These are phyloP conservation scores for Halcyon chelicuti DNA, from an alignment of 2,797 vertebrate species.

Conservation along the genomic window DNA sequence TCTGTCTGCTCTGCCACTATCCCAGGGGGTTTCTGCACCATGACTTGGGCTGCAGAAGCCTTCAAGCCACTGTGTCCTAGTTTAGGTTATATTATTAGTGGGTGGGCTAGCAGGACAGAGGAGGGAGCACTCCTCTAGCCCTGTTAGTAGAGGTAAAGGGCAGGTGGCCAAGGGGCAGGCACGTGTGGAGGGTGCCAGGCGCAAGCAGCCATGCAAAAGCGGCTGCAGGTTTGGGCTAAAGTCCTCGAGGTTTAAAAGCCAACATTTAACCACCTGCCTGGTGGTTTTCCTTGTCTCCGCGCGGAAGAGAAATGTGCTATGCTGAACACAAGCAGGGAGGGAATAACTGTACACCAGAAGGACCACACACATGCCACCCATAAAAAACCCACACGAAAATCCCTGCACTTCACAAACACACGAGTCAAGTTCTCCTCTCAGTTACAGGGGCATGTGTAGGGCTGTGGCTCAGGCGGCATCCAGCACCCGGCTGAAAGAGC, in stretches of 20 bases:
- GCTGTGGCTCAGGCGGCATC: neutral
- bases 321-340: neutral
- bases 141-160: neutral
- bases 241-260: conserved; percentile 2
- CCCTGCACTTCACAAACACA: neutral
- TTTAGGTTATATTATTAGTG: neutral
- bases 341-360: neutral
- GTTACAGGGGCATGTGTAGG: conserved; percentile 37
- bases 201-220: neutral
- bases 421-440: conserved; percentile 45
- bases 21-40: neutral
- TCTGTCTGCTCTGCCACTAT: neutral
- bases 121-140: neutral
- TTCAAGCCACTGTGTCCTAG: neutral
- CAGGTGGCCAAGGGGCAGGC: neutral
- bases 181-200: neutral
- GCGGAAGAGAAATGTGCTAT: neutral
- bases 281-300: neutral
- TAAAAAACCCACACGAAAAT: neutral
- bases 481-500: conserved; percentile 15
- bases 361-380: conserved; percentile 46
- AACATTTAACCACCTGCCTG: neutral
- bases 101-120: neutral
- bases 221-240: neutral
- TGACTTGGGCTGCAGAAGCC: neutral